These are phyloP conservation scores for Corydoras maculifer DNA, from an alignment of 2,113 vertebrate species.

Conservation along the genomic window DNA sequence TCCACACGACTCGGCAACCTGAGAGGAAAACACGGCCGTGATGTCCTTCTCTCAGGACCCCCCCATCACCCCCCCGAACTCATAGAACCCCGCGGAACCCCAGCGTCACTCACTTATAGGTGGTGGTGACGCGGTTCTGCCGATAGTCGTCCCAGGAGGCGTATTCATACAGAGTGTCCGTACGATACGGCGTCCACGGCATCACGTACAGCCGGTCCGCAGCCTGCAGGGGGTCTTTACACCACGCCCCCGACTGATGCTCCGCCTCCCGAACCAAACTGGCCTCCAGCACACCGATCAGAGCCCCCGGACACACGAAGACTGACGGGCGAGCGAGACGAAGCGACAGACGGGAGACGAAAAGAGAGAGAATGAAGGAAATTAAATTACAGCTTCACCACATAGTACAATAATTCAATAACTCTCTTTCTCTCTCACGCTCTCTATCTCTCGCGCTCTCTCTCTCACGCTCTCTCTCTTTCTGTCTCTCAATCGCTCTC, in stretches of 20 bases:
- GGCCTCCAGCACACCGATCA: constrained; percentile 77
- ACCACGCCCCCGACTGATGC: constrained; percentile 91
- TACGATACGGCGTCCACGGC: constrained; percentile 91
- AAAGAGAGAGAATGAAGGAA: constrained; percentile 44
- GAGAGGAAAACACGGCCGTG: not conserved
- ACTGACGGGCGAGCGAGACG: constrained; percentile 63
- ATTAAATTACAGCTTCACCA: constrained; percentile 26
- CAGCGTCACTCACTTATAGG: constrained; percentile 70
- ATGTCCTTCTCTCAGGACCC: not conserved
- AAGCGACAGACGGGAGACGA: constrained; percentile 29
- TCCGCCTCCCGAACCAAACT: constrained; percentile 82
- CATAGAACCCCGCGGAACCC: too few relatives aligned
- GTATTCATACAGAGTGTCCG: constrained; percentile 86
- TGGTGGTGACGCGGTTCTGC: constrained; percentile 79
- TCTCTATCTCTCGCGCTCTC: too few relatives aligned
- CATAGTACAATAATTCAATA: too few relatives aligned
- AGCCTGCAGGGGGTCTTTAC: constrained; percentile 88
- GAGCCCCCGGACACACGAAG: constrained; percentile 87
- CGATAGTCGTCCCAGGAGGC: constrained; percentile 87
- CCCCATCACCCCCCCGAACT: too few relatives aligned
- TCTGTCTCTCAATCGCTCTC: not conserved
- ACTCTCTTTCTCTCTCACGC: too few relatives aligned
- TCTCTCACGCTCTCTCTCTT: too few relatives aligned
- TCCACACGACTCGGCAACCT: constrained; percentile 87
- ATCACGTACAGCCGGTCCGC: constrained; percentile 92